These are phyloP conservation scores for Gryllus longicercus DNA, from an alignment of 2,888 invertebrate species.

Conservation along the genomic window DNA sequence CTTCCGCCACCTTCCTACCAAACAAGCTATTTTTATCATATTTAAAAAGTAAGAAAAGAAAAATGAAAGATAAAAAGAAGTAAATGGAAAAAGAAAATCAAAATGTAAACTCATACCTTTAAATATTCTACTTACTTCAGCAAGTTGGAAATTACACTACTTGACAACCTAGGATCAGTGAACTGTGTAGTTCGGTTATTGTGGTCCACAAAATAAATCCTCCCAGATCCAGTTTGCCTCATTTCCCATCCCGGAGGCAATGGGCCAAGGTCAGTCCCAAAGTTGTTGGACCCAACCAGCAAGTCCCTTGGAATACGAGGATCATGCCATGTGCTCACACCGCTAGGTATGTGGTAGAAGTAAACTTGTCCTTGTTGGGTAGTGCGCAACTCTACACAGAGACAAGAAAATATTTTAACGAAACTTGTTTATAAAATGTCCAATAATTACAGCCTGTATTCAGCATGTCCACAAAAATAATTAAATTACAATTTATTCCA, in stretches of 20 bases:
- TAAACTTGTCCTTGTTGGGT: slow-evolving; percentile 96
- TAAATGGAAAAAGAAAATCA: background rate
- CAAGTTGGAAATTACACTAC: slow-evolving; percentile 55
- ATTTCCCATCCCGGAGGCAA: slow-evolving; percentile 95
- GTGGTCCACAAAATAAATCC: slow-evolving; percentile 93
- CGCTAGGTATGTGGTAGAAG: slow-evolving; percentile 87
- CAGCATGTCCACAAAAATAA: too few relatives aligned
- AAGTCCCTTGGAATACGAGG: slow-evolving; percentile 88
- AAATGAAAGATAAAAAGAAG: too few relatives aligned
- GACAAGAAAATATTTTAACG: too few relatives aligned
- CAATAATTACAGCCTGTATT: too few relatives aligned
- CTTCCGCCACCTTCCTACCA: too few relatives aligned
- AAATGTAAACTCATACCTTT: background rate
- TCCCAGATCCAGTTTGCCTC: slow-evolving; percentile 83
- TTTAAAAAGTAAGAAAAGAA: too few relatives aligned
- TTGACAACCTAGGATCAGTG: slow-evolving; percentile 79
- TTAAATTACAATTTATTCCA: too few relatives aligned
- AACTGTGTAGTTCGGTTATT: slow-evolving; percentile 94
- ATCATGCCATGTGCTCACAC: slow-evolving; percentile 96
- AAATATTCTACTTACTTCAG: slow-evolving; percentile 44
- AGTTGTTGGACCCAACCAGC: slow-evolving; percentile 57
- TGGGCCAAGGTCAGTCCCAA: slow-evolving; percentile 74
- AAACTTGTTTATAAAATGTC: too few relatives aligned
- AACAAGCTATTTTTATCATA: too few relatives aligned
- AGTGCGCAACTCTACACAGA: slow-evolving; percentile 77